Evolutionary conservation across 2,797 vertebrate species (phyloP).

Genomic region (Siniperca obscura): DNA sequence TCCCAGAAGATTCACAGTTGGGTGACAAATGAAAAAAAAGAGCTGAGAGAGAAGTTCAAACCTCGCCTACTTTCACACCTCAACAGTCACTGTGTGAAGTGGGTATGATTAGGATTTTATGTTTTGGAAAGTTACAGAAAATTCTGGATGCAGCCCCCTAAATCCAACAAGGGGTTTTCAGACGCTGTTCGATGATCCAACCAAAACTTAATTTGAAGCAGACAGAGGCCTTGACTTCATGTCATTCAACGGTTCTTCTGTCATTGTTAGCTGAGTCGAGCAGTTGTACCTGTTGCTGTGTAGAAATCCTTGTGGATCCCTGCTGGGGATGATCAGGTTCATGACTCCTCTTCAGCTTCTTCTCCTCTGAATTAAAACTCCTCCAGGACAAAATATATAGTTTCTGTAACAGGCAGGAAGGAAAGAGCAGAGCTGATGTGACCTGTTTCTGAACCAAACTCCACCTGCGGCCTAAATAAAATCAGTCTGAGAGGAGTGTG

Average conservation of each 20-base stretch:
- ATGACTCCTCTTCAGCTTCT: background rate
- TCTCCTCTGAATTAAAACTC: slow-evolving; percentile 11
- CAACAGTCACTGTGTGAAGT: background rate
- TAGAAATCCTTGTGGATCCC: background rate
- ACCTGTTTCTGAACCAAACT: slow-evolving; percentile 43
- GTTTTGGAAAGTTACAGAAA: too few species aligned
- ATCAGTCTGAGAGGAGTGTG: background rate
- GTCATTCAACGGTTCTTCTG: background rate
- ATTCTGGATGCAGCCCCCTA: too few species aligned
- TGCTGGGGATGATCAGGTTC: background rate
- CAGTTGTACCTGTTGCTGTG: background rate
- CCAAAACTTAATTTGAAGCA: too few species aligned
- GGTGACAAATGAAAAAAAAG: background rate
- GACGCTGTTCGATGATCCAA: background rate
- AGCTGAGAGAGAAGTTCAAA: background rate
- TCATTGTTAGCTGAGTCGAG: background rate
- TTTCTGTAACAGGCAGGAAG: slow-evolving; percentile 29
- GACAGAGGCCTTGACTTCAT: background rate
- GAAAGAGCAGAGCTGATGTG: slow-evolving; percentile 6
- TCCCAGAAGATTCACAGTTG: too few species aligned
- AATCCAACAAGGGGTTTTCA: background rate
- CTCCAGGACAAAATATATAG: background rate
- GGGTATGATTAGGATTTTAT: too few species aligned
- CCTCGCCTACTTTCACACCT: background rate
- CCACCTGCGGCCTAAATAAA: slow-evolving; percentile 49